Conservation (phyloP, 2,888 invertebrate genomes). For the Polyploca ridens region DNA sequence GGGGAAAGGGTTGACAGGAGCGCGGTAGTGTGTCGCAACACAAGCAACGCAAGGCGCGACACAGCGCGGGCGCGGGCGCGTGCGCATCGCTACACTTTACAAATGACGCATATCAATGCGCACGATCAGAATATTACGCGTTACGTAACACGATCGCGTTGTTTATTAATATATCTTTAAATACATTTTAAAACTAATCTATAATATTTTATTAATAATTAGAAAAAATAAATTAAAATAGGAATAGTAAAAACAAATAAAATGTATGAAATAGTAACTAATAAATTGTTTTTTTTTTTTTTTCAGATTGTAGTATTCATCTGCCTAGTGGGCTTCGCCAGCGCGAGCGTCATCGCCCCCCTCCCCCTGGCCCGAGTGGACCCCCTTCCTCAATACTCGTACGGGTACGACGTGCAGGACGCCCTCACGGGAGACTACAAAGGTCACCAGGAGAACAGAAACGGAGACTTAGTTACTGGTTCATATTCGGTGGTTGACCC, state of each 20-base stretch:
- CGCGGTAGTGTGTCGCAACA: constrained; percentile 24
- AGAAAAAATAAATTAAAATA: too few relatives aligned
- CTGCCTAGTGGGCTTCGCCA: constrained; percentile 65
- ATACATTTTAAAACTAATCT: too few relatives aligned
- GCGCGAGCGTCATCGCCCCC: constrained; percentile 69
- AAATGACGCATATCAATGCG: constrained; percentile 47
- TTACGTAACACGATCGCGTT: constrained; percentile 28
- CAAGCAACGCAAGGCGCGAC: constrained; percentile 35
- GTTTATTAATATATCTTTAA: constrained; percentile 11
- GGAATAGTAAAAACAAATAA: too few relatives aligned
- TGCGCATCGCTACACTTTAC: constrained; percentile 31
- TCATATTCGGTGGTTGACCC: constrained; percentile 83
- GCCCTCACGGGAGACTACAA: constrained; percentile 85
- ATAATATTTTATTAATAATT: too few relatives aligned
- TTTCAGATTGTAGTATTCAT: constrained; percentile 82
- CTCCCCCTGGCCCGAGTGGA: constrained; percentile 67
- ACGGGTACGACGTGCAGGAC: constrained; percentile 85
- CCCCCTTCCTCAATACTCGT: constrained; percentile 83
- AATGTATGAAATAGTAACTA: constrained; percentile 1
- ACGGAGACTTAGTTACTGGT: constrained; percentile 84
- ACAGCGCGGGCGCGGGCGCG: neutral
- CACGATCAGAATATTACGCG: constrained; percentile 18
- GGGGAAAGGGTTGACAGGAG: constrained; percentile 25
- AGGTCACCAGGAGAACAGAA: constrained; percentile 82
- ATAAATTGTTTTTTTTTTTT: constrained; percentile 20